Evolutionary conservation across 2,797 vertebrate species (phyloP).

Genomic region (Poeciliopsis paucimaculata): DNA sequence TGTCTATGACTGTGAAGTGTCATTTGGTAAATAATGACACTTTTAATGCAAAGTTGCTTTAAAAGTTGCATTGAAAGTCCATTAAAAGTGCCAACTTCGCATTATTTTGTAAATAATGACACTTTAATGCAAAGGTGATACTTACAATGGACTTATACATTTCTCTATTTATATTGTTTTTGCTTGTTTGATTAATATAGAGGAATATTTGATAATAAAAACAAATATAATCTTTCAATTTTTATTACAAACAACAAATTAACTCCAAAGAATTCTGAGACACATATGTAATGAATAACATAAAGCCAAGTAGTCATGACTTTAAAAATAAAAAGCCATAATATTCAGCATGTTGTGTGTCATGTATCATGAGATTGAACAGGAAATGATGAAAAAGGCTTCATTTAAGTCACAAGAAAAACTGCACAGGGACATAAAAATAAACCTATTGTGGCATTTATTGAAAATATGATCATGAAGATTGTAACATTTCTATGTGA

Average conservation of each 20-base stretch:
- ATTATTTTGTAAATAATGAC: no score
- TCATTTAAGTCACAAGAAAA: not conserved
- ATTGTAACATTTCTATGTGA: not conserved
- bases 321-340: not conserved
- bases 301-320: not conserved
- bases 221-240: not conserved
- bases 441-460: not conserved
- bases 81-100: no score
- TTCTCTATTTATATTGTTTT: not conserved
- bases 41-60: no score
- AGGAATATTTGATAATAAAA: not conserved
- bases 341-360: not conserved
- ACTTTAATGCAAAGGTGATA: no score
- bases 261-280: not conserved
- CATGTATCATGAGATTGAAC: not conserved
- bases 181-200: not conserved
- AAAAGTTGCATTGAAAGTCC: no score
- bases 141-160: no score
- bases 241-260: not conserved
- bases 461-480: not conserved
- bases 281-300: not conserved
- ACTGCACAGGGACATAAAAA: not conserved
- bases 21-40: no score
- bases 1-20: no score
- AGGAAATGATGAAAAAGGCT: not conserved